Evolutionary conservation across 92 coral and sea anemone species (phyloP), one percentile per base, ranked within the genome.

Genomic region (Zoanthus gigantus): DNA sequence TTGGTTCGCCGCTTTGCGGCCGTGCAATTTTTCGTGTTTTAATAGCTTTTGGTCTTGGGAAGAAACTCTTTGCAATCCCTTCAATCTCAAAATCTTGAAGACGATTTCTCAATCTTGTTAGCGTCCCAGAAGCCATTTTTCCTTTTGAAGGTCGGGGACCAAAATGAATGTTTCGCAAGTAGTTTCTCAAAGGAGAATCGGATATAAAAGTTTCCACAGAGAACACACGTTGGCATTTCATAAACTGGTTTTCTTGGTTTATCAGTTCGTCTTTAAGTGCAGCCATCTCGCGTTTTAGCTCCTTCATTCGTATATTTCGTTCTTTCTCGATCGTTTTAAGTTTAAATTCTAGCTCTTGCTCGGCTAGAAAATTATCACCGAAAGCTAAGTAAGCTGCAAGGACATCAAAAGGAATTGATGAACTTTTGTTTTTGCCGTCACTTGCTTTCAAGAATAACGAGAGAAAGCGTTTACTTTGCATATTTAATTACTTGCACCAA

Each of bases 271-370:
- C 67, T 53, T 67, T 81, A 9, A 81, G 47, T 18, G 85, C 60
- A 18, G 85, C 61, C 11, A 81, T 71, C 44, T 81, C 85, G 23
- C 85, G 73, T 67, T 18, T 65, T 12, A 81, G 58, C 66, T 81
- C 74, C 7, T 6, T 81, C 45, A 66, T 66, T 81, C 85, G 71
- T 71, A 66, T 44, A 9, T 10, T 81, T 42, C 75, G 66, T 81
- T 81, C 85, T 47, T 66, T 81, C 85, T 81, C 85, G 63, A 81
- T 81, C 45, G 85, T 42, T 67, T 81, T 81, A 14, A 81, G 85
- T 81, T 28, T 46, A 16, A 18, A 14, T 9, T 65, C 85, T 7
- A 81, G 75, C 18, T 81, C 75, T 67, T 74, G 65, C 60, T 81
- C 85, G 47, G 85, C 85, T 66, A 65, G 58, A 9, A 81, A 81